phyloP scores from a whole-genome alignment of 2,888 invertebrate genomes.

The Drosophila hamatofila region DNA sequence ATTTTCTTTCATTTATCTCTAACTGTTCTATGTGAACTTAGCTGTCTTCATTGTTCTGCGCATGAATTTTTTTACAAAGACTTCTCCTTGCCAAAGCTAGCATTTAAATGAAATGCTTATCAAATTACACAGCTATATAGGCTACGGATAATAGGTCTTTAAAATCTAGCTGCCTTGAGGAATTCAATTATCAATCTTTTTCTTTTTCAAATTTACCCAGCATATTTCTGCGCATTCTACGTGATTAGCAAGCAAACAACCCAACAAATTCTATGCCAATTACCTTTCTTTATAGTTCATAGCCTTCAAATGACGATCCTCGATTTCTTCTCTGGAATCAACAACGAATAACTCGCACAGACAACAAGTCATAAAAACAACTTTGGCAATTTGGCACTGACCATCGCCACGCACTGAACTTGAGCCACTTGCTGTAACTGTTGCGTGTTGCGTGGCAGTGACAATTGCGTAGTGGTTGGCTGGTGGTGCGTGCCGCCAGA shows the following conservation, averaged over 20 bases:
- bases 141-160: neutral
- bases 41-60: neutral
- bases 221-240: constrained; percentile 9
- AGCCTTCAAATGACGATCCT: neutral
- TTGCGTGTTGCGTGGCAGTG: constrained; percentile 47
- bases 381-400: constrained; percentile 40
- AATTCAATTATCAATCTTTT: neutral
- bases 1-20: neutral
- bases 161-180: neutral
- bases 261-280: neutral
- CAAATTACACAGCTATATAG: neutral
- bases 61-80: neutral
- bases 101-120: neutral
- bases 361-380: neutral
- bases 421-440: constrained; percentile 52
- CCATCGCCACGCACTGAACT: constrained; percentile 69
- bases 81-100: neutral
- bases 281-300: constrained; percentile 12
- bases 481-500: constrained; percentile 47
- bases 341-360: neutral
- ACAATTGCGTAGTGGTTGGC: constrained; percentile 52
- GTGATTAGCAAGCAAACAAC: constrained; percentile 25
- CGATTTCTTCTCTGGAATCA: constrained; percentile 2
- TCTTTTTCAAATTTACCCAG: neutral
- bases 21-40: neutral